Conservation (phyloP, 2,888 invertebrate genomes). For the Anaspis maculata region DNA sequence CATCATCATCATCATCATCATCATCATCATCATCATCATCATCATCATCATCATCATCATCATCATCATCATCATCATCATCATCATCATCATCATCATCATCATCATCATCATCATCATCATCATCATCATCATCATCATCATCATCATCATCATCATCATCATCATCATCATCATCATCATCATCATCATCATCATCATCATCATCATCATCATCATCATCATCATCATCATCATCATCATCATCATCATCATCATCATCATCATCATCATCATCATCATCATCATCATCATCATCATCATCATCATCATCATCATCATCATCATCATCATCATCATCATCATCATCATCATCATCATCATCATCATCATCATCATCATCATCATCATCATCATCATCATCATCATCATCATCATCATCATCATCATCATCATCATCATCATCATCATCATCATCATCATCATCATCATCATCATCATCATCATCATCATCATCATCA, state of each 20-base stretch:
- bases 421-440: conserved; percentile 1
- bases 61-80: conserved; percentile 1
- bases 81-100: conserved; percentile 1
- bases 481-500: conserved; percentile 1
- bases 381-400: conserved; percentile 1
- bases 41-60: conserved; percentile 1
- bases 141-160: conserved; percentile 1
- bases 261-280: conserved; percentile 1
- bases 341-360: conserved; percentile 1
- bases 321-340: conserved; percentile 1
- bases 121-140: conserved; percentile 1
- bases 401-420: conserved; percentile 1
- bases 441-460: conserved; percentile 1
- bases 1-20: conserved; percentile 1
- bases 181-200: conserved; percentile 1
- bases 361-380: conserved; percentile 1
- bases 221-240: conserved; percentile 1
- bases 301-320: conserved; percentile 1
- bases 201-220: conserved; percentile 1
- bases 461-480: conserved; percentile 1
- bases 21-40: conserved; percentile 1
- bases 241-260: conserved; percentile 1
- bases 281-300: conserved; percentile 1
- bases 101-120: conserved; percentile 1
- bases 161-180: conserved; percentile 1